Conservation (phyloP, 2,797 vertebrate species). For the Pyrocephalus nanus region DNA sequence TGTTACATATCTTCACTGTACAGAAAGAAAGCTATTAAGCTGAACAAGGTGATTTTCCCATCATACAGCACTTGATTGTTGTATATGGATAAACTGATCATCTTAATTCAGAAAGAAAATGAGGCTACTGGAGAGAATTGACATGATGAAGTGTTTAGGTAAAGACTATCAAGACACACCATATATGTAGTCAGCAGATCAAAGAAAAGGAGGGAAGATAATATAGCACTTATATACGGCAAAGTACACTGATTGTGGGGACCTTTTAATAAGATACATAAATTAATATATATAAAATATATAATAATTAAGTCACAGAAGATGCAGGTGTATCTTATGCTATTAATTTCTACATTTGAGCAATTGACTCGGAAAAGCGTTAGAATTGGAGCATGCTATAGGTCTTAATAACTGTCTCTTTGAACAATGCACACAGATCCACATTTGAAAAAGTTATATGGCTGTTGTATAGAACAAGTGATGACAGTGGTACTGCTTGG, state of each 20-base stretch:
- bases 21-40: neutral
- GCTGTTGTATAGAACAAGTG: neutral
- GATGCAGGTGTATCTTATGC: neutral
- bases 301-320: neutral
- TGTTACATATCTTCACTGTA: neutral
- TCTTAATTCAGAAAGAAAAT: constrained; percentile 31
- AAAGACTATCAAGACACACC: neutral
- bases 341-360: neutral
- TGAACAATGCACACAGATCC: neutral
- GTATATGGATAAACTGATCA: neutral
- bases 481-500: neutral
- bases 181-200: neutral
- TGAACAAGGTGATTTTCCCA: neutral
- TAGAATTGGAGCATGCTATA: neutral
- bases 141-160: neutral
- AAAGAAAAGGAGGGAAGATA: neutral
- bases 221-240: neutral
- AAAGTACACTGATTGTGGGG: neutral
- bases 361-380: neutral
- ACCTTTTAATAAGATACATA: neutral
- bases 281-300: neutral
- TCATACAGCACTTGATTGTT: neutral
- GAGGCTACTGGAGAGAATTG: neutral
- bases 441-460: neutral
- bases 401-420: neutral